Base-by-base conservation (phyloP, 2,113 vertebrate genomes). In the Talpa occidentalis region DNA sequence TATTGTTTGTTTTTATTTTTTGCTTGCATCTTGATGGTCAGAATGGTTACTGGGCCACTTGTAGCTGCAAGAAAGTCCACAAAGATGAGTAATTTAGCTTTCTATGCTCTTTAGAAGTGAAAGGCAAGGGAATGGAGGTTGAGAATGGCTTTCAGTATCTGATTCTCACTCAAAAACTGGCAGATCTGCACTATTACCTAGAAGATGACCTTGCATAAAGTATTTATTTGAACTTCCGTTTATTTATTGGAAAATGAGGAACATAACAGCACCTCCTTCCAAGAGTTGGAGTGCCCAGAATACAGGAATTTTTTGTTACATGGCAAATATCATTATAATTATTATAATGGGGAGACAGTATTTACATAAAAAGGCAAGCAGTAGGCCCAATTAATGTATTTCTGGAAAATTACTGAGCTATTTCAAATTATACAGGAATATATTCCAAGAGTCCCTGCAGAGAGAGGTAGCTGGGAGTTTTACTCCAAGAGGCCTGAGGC, bases 401-500 rank as follows among this genome's bases (percentile, higher is more conserved):
- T 88, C 92, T 96, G 94, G 93, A 95, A 97, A 97, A 93, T 92
- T 94, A 94, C 94, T 77, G 83, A 97, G 73, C 44, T 77, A 77
- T 82, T 69, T 90, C 87, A 90, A 96, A 94, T 95, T 42, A 82
- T 56, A 76, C 56, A 72, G 74, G 93, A 91, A 96, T 86, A 5
- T 62, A 93, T 87, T 79, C 62, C 32, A 24, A 59, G 88, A 78
- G 6, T 86, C 73, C 84, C 73, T 11, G 35, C n/a, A 49, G 83
- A 93, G 44, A 49, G 83, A 93, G 44, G 82, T 54, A 40, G 79
- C 74, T 67, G 10, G 10, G 62, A 37, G 95, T 37, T 67, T 81
- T 35, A 17, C 62, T 78, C 44, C 37, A 74, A 81, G 59, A 77
- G 40, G 40, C 47, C 77, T 10, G 40, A 49, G 83, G 85, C 49